These are phyloP conservation scores for Alethe castanea DNA, from an alignment of 2,113 vertebrate genomes.

Conservation along the genomic window DNA sequence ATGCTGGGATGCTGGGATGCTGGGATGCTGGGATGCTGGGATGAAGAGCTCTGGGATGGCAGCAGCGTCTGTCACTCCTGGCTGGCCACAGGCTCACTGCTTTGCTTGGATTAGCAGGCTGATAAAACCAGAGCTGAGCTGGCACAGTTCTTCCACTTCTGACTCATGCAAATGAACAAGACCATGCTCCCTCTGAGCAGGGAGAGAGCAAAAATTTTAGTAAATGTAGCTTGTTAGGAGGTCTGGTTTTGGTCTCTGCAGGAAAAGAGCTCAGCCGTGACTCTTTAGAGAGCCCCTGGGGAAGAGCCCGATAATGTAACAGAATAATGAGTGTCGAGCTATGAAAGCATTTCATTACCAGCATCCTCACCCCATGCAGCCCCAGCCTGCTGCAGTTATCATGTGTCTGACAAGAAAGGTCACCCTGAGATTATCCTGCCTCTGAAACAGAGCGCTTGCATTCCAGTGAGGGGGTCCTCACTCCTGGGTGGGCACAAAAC, in stretches of 20 bases:
- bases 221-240: constrained; percentile 31
- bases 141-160: not conserved
- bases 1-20: not conserved
- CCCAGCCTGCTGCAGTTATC: constrained; percentile 5
- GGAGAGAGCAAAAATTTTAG: not conserved
- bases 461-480: not conserved
- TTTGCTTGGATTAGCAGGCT: not conserved
- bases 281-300: constrained; percentile 30
- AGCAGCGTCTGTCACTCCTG: not conserved
- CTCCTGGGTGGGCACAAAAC: not conserved
- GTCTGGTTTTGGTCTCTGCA: constrained; percentile 29
- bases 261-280: constrained; percentile 26
- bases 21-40: not conserved
- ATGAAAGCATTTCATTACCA: constrained; percentile 45
- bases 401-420: constrained; percentile 43
- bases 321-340: constrained; percentile 49
- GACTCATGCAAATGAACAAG: not conserved
- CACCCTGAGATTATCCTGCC: not conserved
- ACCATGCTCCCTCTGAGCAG: not conserved
- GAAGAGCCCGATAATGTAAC: constrained; percentile 5
- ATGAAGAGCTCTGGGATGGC: not conserved
- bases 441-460: not conserved
- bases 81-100: not conserved
- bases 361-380: not conserved
- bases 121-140: not conserved